Evolutionary conservation across 2,888 invertebrate species (phyloP), one percentile per base, ranked within the genome.

Genomic region (Sarcophaga variegata): DNA sequence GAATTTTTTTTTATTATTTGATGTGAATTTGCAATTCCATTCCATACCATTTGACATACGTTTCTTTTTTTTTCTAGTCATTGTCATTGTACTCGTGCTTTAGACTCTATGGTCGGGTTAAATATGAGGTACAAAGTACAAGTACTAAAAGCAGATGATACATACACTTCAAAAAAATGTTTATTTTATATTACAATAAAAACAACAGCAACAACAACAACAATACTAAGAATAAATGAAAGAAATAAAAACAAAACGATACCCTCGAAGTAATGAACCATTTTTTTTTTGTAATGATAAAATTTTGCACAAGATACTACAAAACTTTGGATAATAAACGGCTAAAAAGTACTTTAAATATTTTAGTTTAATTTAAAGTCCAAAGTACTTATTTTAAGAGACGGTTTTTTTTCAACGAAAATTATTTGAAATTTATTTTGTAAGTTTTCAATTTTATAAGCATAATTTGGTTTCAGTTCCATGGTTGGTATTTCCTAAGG

Each of bases 111-210:
- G 71, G 5, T 60, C 45, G 80, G 64, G 76, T 80, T 80, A 77
- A 72, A 69, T 63, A 72, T 83, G 59, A 0, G 63, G 80, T 83
- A 69, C 72, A 83, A 86, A 83, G 86, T 82, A 82, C 85, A 79
- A 4, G 78, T 3, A 74, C 17, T 8, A 70, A 67, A 27, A 67
- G 22, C 59, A 64, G 22, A 69, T 72, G 54, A 78, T 60, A 37
- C 47, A 75, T 47, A 22, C 8, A 37, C 37, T 37, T 37, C 10
- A 37, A 10, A 1, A 37, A 37, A 37, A 37, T 10, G 37, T 49
- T 37, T n/a, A 25, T 62, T 59, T 70, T 25, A 2, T 70, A 49
- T 47, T 37, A 62, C 37, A 37, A 37, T 37, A 76, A 49, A 27
- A 64, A 45, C 17, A 37, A 70, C 47, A 62, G 62, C 22, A 54